These are phyloP conservation scores for Sphecodes monilicornis DNA, from an alignment of 2,888 invertebrate genomes.

Conservation along the genomic window DNA sequence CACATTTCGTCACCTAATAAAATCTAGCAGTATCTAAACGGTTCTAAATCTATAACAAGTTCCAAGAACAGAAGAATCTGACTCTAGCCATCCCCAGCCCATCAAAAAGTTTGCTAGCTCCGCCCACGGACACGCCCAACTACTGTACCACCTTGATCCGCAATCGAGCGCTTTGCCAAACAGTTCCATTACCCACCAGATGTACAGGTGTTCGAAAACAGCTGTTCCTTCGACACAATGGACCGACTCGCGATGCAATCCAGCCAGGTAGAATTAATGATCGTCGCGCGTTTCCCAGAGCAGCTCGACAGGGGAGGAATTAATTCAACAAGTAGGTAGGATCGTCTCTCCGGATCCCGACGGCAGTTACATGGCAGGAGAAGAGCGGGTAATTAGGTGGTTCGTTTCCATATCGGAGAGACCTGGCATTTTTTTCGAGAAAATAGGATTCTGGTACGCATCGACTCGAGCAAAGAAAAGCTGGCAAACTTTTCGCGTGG, in stretches of 20 bases:
- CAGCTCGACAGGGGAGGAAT: conserved; percentile 33
- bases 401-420: neutral
- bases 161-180: neutral
- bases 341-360: neutral
- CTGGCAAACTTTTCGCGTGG: neutral
- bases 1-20: neutral
- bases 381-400: neutral
- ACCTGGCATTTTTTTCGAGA: neutral
- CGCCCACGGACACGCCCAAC: neutral
- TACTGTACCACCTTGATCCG: no score
- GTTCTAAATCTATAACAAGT: no score
- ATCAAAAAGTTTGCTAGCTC: neutral
- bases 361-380: neutral
- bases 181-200: neutral
- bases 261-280: conserved; percentile 34
- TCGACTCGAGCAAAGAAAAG: neutral
- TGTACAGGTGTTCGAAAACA: conserved; percentile 1
- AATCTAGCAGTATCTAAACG: neutral
- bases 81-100: neutral
- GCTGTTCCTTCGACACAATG: neutral
- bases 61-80: neutral
- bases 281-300: neutral
- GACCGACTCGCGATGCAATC: neutral
- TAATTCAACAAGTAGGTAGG: conserved; percentile 68
- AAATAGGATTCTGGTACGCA: neutral